phyloP scores from a whole-genome alignment of 2,888 invertebrate species.

The Metopia argyrocephala region DNA sequence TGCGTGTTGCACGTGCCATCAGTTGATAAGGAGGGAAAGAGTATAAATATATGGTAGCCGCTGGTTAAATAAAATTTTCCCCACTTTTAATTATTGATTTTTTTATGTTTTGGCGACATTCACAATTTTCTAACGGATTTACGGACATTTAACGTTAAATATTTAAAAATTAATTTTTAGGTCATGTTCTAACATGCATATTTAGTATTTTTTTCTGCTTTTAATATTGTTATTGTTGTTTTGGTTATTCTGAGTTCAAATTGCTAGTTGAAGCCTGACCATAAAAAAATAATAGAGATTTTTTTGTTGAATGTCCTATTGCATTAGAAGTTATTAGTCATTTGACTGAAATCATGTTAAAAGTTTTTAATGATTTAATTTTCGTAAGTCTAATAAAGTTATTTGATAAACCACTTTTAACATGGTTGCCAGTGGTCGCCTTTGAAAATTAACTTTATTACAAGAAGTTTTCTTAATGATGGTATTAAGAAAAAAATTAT shows the following conservation, averaged over 20 bases:
- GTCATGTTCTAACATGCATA: conserved; percentile 42
- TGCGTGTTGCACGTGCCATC: conserved; percentile 54
- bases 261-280: neutral
- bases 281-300: neutral
- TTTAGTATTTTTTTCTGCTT: conserved; percentile 7
- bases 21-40: conserved; percentile 5
- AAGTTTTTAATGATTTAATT: neutral
- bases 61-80: conserved; percentile 4
- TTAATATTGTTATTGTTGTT: neutral
- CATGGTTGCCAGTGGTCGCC: too few relatives aligned
- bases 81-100: conserved; percentile 18
- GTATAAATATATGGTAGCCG: neutral
- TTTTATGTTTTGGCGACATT: neutral
- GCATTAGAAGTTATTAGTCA: neutral
- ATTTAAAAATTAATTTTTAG: conserved; percentile 31
- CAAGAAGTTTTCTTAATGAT: too few relatives aligned
- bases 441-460: too few relatives aligned
- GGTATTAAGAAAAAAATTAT: too few relatives aligned
- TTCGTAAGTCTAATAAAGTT: neutral
- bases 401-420: neutral
- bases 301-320: neutral
- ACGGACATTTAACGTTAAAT: conserved; percentile 33
- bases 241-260: neutral
- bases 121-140: conserved; percentile 41
- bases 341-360: neutral